Base-by-base conservation (phyloP, 1,140 invertebrate genomes). In the Hermatobates lingyangjiaoensis region DNA sequence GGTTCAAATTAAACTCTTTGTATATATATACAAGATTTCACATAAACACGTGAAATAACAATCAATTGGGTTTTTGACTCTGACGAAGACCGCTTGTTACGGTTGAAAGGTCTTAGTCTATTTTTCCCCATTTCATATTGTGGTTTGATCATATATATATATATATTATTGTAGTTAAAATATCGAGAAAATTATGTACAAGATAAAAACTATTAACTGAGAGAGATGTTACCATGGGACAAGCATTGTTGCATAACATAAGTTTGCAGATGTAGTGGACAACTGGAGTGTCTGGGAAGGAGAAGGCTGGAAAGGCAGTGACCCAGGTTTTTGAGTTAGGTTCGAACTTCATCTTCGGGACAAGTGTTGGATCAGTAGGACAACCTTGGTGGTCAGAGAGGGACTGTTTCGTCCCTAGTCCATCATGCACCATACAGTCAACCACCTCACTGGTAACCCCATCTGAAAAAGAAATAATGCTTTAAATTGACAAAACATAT, bases 301-400 rank as follows among this genome's bases (percentile, higher is more conserved):
- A 54, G 28, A 54, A 54, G 39, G 53, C 53, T 27, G 53, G 53
- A 26, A 54, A 54, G 5, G 53, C 53, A 20, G 53, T 50, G 3
- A 30, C 53, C 53, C 53, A 54, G 20, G 48, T 39, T n/a, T 48
- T 42, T 20, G 48, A 25, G 7, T 21, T 23, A 12, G 12, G 14
- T 1, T 23, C 23, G 2, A 20, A 27, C n/a, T 50, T 44, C 2
- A 54, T 39, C 15, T 40, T 23, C 1, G 53, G 53, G 4, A 54
- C 38, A 2, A 54, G 30, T 23, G 26, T 15, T 2, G 53, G 28
- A 7, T 54, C 53, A 3, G 38, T 54, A 14, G 53, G 24, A 34
- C 53, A 54, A 4, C 53, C 53, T 26, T 44, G 18, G 14, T 25
- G 18, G 26, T 54, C 53, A 30, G 53, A 34, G 18, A 54, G 28